These are phyloP conservation scores for Brachionus manjavacas DNA, from an alignment of 1,140 invertebrate species.

Conservation along the genomic window DNA sequence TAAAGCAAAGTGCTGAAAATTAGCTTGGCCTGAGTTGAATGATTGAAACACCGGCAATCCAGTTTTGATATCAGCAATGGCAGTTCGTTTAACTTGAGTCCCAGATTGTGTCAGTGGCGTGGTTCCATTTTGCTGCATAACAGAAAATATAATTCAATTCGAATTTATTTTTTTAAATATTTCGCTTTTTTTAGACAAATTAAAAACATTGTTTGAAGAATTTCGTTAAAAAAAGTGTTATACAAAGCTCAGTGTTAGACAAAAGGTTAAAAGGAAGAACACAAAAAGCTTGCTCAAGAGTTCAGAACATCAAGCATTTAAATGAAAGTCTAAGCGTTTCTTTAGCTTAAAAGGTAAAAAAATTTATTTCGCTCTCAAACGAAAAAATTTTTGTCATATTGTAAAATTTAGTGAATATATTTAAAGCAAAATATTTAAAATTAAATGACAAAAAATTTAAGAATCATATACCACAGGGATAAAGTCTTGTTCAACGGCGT, in stretches of 20 bases:
- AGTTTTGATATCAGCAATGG: slow-evolving; percentile 21
- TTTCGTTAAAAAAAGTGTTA: neutral
- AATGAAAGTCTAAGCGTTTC: neutral
- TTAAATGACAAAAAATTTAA: slow-evolving; percentile 17
- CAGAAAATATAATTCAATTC: neutral
- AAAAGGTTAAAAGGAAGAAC: neutral
- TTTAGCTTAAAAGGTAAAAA: neutral
- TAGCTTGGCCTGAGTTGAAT: neutral
- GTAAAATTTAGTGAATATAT: neutral
- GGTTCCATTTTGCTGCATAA: slow-evolving; percentile 16
- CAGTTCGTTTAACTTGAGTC: neutral
- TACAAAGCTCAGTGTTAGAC: neutral
- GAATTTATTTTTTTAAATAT: slow-evolving; percentile 27
- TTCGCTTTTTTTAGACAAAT: slow-evolving; percentile 5
- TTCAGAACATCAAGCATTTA: slow-evolving; percentile 14
- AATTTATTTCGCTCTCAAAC: neutral
- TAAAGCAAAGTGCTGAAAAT: neutral
- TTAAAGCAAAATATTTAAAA: slow-evolving; percentile 41
- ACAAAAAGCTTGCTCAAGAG: neutral
- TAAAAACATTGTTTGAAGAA: neutral
- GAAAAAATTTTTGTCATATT: neutral
- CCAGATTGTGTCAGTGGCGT: neutral
- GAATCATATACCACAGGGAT: slow-evolving; percentile 38
- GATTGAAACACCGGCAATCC: slow-evolving; percentile 12
- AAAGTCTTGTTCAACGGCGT: slow-evolving; percentile 40